Evolutionary conservation across 2,888 invertebrate species (phyloP).

Genomic region (Plutella xylostella): DNA sequence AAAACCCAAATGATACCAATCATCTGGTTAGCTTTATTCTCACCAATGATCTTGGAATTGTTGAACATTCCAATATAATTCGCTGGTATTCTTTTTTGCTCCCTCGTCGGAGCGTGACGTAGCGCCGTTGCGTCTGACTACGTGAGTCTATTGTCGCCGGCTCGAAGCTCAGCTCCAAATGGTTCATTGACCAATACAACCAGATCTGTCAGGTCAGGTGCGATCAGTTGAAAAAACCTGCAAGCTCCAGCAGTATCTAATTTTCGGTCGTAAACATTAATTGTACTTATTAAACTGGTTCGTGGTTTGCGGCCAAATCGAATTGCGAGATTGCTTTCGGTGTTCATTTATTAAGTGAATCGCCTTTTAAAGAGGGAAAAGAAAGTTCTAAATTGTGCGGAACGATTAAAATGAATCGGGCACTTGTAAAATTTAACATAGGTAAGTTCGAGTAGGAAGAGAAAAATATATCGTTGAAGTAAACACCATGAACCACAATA

Average conservation of each 20-base stretch:
- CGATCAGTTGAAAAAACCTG: constrained; percentile 33
- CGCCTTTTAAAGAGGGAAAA: too few species aligned
- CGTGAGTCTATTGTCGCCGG: constrained; percentile 37
- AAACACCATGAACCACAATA: too few species aligned
- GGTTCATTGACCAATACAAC: constrained; percentile 44
- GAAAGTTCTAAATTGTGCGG: too few species aligned
- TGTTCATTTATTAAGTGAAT: too few species aligned
- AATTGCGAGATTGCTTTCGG: constrained; percentile 12
- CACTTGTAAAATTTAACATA: too few species aligned
- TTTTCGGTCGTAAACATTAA: constrained; percentile 52
- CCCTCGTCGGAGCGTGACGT: constrained; percentile 35
- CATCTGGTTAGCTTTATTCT: constrained; percentile 29
- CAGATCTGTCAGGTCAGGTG: constrained; percentile 40
- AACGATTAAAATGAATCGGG: too few species aligned
- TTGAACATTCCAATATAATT: too few species aligned
- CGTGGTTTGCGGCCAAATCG: constrained; percentile 4
- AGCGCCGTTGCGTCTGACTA: constrained; percentile 41
- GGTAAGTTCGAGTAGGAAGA: too few species aligned
- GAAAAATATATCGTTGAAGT: too few species aligned
- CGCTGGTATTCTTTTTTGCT: too few species aligned
- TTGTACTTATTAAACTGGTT: constrained; percentile 37
- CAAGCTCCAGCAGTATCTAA: constrained; percentile 47
- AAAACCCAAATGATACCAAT: constrained; percentile 21
- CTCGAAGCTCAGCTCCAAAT: constrained; percentile 13
- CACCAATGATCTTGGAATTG: not conserved